These are phyloP conservation scores for Drosophila elegans DNA, from an alignment of 1,140 invertebrate genomes.

Conservation along the genomic window DNA sequence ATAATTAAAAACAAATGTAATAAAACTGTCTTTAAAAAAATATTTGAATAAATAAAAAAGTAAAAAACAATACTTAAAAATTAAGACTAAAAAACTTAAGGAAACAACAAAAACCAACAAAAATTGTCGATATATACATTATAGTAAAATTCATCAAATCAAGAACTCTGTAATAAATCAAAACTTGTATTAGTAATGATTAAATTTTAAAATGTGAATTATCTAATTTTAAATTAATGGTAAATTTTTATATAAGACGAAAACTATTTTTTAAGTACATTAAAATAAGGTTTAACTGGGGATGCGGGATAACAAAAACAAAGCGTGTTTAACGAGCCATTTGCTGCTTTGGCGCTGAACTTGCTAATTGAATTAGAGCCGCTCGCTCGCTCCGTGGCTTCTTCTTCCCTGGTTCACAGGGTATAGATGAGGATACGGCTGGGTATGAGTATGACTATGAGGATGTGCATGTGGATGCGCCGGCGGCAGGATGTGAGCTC, in stretches of 20 bases:
- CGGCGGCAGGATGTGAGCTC: conserved; percentile 52
- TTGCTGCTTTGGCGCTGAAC: conserved; percentile 80
- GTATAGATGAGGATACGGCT: background rate
- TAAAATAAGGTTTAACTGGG: background rate
- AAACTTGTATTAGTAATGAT: too few species aligned
- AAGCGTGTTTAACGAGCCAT: conserved; percentile 82
- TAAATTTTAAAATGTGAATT: too few species aligned
- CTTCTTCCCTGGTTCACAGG: conserved; percentile 32
- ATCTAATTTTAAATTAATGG: too few species aligned
- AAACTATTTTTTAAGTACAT: conserved; percentile 9
- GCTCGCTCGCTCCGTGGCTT: conserved; percentile 44
- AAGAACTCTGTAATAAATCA: too few species aligned
- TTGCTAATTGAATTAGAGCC: conserved; percentile 80
- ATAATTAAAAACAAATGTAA: background rate
- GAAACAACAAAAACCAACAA: too few species aligned
- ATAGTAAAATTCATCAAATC: too few species aligned
- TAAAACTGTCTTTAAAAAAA: background rate
- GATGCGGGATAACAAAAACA: conserved; percentile 46
- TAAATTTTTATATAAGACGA: background rate
- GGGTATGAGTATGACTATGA: background rate
- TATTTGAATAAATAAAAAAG: background rate
- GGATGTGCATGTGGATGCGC: conserved; percentile 32
- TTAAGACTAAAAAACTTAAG: too few species aligned
- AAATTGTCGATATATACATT: too few species aligned
- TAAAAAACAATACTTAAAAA: background rate